phyloP scores from a whole-genome alignment of 2,888 invertebrate genomes.

The Ophion costatus region DNA sequence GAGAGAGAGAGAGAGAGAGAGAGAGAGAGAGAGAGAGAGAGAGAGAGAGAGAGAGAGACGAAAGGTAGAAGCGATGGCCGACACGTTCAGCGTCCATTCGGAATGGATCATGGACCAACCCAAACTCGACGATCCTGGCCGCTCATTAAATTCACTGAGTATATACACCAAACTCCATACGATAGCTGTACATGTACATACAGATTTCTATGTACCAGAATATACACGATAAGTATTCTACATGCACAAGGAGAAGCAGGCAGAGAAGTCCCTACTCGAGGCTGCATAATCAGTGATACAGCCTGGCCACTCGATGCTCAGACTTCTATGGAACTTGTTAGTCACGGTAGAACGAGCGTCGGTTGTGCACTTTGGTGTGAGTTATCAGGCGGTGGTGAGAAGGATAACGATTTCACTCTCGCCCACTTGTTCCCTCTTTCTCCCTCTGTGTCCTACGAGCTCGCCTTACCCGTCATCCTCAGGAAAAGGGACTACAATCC shows the following conservation, averaged over 20 bases:
- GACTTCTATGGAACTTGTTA: constrained; percentile 63
- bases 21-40: too few species aligned
- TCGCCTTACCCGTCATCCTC: background rate
- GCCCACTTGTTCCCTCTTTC: background rate
- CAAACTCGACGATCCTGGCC: constrained; percentile 43
- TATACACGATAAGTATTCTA: constrained; percentile 7
- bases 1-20: too few species aligned
- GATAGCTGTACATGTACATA: background rate
- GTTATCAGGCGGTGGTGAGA: constrained; percentile 10
- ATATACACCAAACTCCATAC: constrained; percentile 1
- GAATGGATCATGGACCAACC: constrained; percentile 54
- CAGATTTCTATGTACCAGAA: constrained; percentile 8
- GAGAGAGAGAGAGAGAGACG: constrained; percentile 20
- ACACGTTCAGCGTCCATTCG: constrained; percentile 30
- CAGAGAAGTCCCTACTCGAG: constrained; percentile 52
- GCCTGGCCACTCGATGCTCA: constrained; percentile 48
- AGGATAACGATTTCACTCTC: background rate
- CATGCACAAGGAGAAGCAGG: constrained; percentile 4
- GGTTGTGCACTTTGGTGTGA: constrained; percentile 54
- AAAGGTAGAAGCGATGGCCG: constrained; percentile 1
- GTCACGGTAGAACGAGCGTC: constrained; percentile 60
- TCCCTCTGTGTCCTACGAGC: background rate
- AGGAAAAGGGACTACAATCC: background rate
- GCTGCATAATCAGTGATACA: constrained; percentile 59
- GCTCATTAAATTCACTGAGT: constrained; percentile 51